Percentiles rank a stretch among this genome's conserved stretches.
Conservation (phyloP, 2,888 invertebrate genomes). For the Colostygia pectinataria region DNA sequence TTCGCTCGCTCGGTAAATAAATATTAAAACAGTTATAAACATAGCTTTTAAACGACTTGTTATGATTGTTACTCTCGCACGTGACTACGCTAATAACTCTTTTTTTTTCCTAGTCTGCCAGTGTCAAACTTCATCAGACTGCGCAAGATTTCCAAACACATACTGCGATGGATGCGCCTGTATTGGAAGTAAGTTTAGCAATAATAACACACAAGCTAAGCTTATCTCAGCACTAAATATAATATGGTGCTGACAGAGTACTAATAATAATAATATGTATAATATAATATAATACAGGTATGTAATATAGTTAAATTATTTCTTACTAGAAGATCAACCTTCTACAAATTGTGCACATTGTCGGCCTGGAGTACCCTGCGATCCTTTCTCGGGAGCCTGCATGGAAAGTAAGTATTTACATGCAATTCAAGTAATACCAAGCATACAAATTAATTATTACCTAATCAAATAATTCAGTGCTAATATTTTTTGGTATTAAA, state of each 20-base stretch:
- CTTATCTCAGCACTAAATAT: background rate
- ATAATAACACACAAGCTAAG: background rate
- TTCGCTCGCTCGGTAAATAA: too few species aligned
- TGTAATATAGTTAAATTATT: too few species aligned
- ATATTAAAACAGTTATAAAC: too few species aligned
- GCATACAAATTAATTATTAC: conserved; percentile 11
- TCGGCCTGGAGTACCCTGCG: conserved; percentile 89
- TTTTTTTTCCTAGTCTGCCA: conserved; percentile 84
- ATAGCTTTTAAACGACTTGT: too few species aligned
- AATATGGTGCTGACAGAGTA: too few species aligned
- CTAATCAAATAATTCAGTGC: conserved; percentile 31
- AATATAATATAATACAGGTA: too few species aligned
- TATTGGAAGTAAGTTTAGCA: conserved; percentile 81
- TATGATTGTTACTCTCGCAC: too few species aligned
- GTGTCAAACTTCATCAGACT: conserved; percentile 87
- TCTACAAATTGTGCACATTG: conserved; percentile 87
- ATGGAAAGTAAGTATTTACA: conserved; percentile 87
- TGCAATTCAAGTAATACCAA: background rate
- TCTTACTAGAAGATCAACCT: conserved; percentile 47
- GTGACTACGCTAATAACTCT: background rate
- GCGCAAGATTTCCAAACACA: conserved; percentile 79
- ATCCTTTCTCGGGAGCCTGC: conserved; percentile 91
- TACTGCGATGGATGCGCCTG: conserved; percentile 89
- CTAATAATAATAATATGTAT: too few species aligned
- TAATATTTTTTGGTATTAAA: conserved; percentile 32